Evolutionary conservation across 2,888 invertebrate genomes (phyloP).

Genomic region (Drosophila merina): DNA sequence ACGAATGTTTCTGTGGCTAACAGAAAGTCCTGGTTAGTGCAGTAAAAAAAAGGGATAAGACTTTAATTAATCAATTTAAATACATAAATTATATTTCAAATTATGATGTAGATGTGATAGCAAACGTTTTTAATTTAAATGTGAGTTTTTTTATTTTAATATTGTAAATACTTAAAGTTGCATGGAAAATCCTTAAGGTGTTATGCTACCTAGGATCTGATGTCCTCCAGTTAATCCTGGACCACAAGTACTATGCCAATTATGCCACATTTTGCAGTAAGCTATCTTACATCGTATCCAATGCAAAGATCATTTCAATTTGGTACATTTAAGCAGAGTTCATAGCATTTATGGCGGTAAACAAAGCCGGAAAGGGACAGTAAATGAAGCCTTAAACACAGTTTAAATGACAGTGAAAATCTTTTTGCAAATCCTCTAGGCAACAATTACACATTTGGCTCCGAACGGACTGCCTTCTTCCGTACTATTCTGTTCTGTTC

Average conservation of each 20-base stretch:
- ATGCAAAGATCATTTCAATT: slow-evolving; percentile 34
- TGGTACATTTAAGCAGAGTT: slow-evolving; percentile 10
- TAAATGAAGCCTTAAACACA: slow-evolving; percentile 50
- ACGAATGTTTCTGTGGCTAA: slow-evolving; percentile 32
- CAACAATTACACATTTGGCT: slow-evolving; percentile 63
- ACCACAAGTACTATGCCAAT: not conserved
- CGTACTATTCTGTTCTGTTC: not conserved
- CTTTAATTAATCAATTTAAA: not conserved
- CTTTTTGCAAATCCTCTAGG: slow-evolving; percentile 57
- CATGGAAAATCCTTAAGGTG: not conserved
- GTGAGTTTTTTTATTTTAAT: too few species aligned
- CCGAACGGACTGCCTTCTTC: slow-evolving; percentile 1
- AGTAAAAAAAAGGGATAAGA: slow-evolving; percentile 10
- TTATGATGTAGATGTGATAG: too few species aligned
- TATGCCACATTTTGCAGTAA: slow-evolving; percentile 11
- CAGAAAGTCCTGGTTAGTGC: slow-evolving; percentile 16
- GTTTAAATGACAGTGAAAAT: slow-evolving; percentile 55
- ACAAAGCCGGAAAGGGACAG: slow-evolving; percentile 6
- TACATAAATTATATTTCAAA: too few species aligned
- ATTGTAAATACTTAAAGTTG: not conserved
- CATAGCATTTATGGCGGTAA: slow-evolving; percentile 27
- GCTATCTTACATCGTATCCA: slow-evolving; percentile 7
- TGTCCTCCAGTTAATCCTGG: not conserved
- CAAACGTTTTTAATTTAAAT: not conserved
- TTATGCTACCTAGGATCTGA: not conserved